These are phyloP conservation scores for Neodiprion fabricii DNA, from an alignment of 1,140 invertebrate genomes.

Conservation along the genomic window DNA sequence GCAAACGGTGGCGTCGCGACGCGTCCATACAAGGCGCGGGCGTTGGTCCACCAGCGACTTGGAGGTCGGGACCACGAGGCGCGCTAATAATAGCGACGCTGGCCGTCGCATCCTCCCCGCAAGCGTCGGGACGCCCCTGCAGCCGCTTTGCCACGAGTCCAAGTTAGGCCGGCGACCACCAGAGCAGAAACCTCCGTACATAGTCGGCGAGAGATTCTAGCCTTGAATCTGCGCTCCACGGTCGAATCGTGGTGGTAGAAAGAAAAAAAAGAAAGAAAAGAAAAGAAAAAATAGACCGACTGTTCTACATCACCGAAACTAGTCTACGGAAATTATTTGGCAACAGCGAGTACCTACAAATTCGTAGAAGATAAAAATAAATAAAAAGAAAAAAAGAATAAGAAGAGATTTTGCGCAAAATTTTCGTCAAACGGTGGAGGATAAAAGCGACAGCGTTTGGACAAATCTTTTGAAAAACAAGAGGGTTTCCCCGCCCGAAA, in stretches of 20 bases:
- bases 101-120: constrained; percentile 35
- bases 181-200: not conserved
- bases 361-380: not conserved
- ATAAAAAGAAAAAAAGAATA: not conserved
- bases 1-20: constrained; percentile 42
- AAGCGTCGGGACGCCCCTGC: constrained; percentile 34
- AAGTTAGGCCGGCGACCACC: not conserved
- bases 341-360: not conserved
- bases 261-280: not conserved
- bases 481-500: not conserved
- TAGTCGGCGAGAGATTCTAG: not conserved
- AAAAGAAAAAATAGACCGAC: not conserved
- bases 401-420: not conserved
- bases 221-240: not conserved
- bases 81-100: constrained; percentile 56
- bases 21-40: constrained; percentile 61
- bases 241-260: not conserved
- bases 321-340: too few species aligned
- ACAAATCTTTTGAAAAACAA: too few species aligned
- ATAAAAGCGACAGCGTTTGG: too few species aligned
- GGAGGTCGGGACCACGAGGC: constrained; percentile 35
- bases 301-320: not conserved
- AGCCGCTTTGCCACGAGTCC: not conserved
- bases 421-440: too few species aligned
- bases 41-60: constrained; percentile 48